Evolutionary conservation across 2,797 vertebrate genomes (phyloP).

Genomic region (Choloepus didactylus): DNA sequence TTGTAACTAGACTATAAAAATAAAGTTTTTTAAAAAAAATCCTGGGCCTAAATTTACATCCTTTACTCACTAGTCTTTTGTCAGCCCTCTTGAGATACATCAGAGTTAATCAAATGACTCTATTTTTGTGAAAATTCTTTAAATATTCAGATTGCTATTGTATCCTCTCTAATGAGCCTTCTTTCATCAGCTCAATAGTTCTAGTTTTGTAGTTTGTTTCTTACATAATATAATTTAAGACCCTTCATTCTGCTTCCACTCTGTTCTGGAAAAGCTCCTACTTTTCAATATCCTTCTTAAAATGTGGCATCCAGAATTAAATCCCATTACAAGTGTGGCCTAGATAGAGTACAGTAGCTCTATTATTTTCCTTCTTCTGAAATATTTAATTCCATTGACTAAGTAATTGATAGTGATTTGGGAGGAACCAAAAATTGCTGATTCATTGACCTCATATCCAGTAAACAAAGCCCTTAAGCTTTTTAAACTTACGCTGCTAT

Average conservation of each 20-base stretch:
- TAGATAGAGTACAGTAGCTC: background rate
- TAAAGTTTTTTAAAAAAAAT: background rate
- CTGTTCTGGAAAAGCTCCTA: background rate
- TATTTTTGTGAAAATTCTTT: background rate
- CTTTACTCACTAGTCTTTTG: background rate
- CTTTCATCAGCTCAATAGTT: slow-evolving; percentile 23
- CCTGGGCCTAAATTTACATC: slow-evolving; percentile 36
- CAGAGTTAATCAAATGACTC: background rate
- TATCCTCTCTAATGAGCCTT: background rate
- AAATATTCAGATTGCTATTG: background rate
- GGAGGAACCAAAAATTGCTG: background rate
- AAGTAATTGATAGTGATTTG: background rate
- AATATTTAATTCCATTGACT: slow-evolving; percentile 21
- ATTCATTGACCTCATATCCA: background rate
- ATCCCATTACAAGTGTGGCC: background rate
- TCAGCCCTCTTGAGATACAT: background rate
- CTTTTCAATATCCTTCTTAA: slow-evolving; percentile 40
- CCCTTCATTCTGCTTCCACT: slow-evolving; percentile 13
- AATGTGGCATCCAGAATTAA: background rate
- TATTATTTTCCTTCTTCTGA: slow-evolving; percentile 15
- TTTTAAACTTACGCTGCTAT: background rate
- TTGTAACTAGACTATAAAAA: background rate
- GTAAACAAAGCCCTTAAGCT: background rate
- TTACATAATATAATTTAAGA: slow-evolving; percentile 1
- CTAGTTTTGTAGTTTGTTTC: background rate